Evolutionary conservation across 2,113 vertebrate genomes (phyloP), one percentile per base, ranked within the genome.

Genomic region (Brachyhypopomus gauderio): DNA sequence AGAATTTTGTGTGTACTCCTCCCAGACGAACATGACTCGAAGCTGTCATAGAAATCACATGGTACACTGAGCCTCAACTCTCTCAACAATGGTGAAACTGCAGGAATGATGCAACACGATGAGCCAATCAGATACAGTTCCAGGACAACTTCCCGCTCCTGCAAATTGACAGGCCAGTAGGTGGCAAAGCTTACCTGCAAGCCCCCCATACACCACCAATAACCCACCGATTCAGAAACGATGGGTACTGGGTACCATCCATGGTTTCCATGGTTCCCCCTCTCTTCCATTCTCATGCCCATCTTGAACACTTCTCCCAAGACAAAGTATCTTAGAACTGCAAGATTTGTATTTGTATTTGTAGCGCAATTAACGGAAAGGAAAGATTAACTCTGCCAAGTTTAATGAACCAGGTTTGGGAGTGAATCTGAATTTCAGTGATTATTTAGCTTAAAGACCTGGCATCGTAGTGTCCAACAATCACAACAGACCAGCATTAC

Each of bases 181-280:
- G 82, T 69, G 56, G 56, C 70, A 27, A 74, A 9, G 16, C 58
- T 19, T 30, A 83, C 78, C 82, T 84, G 83, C 30, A 48, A 48
- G 1, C 12, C 2, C 11, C 45, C 6, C 3, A 48, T 9, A 48
- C 45, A 9, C 45, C 45, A 48, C 45, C 45, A 36, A 79, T 16
- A 45, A 70, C 25, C 41, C 55, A 59, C 66, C 25, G 34, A 72
- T 27, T 38, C 64, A 64, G 58, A 41, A 70, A 55, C 62, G 62
- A 25, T 30, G 12, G n/a, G n/a, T n/a, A n/a, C n/a, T n/a, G n/a
- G n/a, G n/a, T n/a, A n/a, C n/a, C n/a, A n/a, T n/a, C n/a, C n/a
- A n/a, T n/a, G n/a, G n/a, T n/a, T n/a, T n/a, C 38, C 36, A 27
- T 58, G 17, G 9, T 23, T 80, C 9, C n/a, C 34, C 20, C 48